These are phyloP conservation scores for Megaleporinus macrocephalus DNA, from an alignment of 2,113 vertebrate genomes.

Conservation along the genomic window DNA sequence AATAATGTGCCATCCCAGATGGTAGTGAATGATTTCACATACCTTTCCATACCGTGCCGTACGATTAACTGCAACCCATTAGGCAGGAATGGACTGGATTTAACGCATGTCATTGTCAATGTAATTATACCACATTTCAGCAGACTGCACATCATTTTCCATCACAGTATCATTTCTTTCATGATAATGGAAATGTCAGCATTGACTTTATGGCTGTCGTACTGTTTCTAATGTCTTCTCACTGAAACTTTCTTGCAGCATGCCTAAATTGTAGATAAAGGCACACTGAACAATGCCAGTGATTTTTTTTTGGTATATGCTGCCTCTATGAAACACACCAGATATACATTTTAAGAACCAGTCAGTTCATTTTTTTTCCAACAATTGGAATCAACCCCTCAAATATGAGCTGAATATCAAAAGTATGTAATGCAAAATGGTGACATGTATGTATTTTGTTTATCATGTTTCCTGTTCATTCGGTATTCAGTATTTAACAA, in stretches of 20 bases:
- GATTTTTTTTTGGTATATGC: too few species aligned
- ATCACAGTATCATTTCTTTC: neutral
- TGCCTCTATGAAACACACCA: too few species aligned
- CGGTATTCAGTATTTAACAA: neutral
- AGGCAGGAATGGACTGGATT: neutral
- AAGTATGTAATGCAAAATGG: too few species aligned
- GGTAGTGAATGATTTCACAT: neutral
- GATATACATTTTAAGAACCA: too few species aligned
- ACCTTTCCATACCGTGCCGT: neutral
- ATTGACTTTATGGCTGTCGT: neutral
- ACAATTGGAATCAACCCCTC: too few species aligned
- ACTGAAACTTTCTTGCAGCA: neutral
- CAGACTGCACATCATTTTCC: neutral
- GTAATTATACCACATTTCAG: neutral
- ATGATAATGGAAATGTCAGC: slow-evolving; percentile 4
- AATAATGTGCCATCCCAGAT: neutral
- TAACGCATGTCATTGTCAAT: neutral
- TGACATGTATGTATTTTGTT: too few species aligned
- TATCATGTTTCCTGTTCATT: neutral
- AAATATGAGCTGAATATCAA: too few species aligned
- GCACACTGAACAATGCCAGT: too few species aligned
- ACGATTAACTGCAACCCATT: neutral
- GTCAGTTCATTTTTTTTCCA: too few species aligned
- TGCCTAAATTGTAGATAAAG: neutral
- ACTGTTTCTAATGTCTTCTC: neutral